phyloP scores from a whole-genome alignment of 1,140 invertebrate genomes.

The Trichoplusia ni region DNA sequence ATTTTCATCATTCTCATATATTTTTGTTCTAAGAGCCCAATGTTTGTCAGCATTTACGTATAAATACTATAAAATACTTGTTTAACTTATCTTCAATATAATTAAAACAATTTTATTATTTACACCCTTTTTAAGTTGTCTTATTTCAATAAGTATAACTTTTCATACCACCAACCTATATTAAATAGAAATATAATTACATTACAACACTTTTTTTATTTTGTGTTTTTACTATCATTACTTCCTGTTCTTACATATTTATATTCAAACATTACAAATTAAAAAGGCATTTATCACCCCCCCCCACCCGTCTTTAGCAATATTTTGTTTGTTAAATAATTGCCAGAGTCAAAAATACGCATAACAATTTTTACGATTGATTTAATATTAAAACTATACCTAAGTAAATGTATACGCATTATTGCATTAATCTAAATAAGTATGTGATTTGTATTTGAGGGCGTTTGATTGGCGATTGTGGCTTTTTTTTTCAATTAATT shows the following conservation, averaged over 20 bases:
- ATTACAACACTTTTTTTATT: too few species aligned
- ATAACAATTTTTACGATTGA: not conserved
- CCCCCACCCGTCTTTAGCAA: too few species aligned
- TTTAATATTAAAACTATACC: not conserved
- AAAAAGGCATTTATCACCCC: not conserved
- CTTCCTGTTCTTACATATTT: too few species aligned
- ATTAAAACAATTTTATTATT: not conserved
- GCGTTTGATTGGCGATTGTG: too few species aligned
- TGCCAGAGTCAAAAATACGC: not conserved
- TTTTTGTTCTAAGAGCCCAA: not conserved
- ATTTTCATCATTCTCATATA: too few species aligned
- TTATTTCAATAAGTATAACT: too few species aligned
- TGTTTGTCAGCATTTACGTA: conserved; percentile 8
- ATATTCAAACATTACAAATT: not conserved
- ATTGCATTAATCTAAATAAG: not conserved
- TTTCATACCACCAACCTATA: not conserved
- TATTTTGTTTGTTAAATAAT: not conserved
- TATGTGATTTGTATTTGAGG: not conserved
- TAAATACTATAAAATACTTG: not conserved
- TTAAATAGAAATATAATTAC: too few species aligned
- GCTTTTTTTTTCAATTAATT: too few species aligned
- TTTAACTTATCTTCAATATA: not conserved
- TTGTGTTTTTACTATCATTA: too few species aligned
- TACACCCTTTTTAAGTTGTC: too few species aligned
- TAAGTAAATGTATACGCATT: not conserved